Evolutionary conservation across 1,140 invertebrate species (phyloP).

Genomic region (Periplaneta americana): DNA sequence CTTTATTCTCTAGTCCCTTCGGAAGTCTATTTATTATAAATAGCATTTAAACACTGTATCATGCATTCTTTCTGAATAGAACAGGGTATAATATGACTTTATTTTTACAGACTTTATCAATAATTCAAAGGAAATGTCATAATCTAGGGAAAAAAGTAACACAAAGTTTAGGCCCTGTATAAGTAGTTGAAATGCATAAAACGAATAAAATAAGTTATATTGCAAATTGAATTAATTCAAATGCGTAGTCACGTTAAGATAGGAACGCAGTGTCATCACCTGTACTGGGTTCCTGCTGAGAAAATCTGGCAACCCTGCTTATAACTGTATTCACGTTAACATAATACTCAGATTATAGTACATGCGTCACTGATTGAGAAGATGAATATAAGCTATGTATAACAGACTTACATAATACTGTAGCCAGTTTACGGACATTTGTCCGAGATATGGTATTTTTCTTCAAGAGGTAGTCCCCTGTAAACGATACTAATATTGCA

Average conservation of each 20-base stretch:
- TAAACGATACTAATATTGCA: constrained; percentile 49
- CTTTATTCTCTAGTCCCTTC: no score
- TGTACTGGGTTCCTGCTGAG: no score
- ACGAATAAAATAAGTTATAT: neutral
- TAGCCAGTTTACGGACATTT: constrained; percentile 57
- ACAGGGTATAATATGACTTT: neutral
- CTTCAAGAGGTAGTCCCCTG: constrained; percentile 54
- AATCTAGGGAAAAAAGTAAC: no score
- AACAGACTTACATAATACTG: constrained; percentile 45
- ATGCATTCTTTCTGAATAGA: no score
- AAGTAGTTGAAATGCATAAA: no score
- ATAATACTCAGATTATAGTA: neutral
- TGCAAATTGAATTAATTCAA: no score
- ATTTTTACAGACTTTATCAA: no score
- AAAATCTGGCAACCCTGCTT: no score
- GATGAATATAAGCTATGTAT: constrained; percentile 11
- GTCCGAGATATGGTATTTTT: constrained; percentile 51
- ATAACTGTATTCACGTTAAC: neutral
- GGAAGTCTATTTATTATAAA: no score
- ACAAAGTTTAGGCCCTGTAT: no score
- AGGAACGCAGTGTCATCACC: neutral
- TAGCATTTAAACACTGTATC: no score
- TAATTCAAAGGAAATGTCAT: no score
- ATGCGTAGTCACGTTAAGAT: neutral
- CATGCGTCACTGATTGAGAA: constrained; percentile 2